phyloP scores from a whole-genome alignment of 2,797 vertebrate species.

The Sternarchorhynchus goeldii region DNA sequence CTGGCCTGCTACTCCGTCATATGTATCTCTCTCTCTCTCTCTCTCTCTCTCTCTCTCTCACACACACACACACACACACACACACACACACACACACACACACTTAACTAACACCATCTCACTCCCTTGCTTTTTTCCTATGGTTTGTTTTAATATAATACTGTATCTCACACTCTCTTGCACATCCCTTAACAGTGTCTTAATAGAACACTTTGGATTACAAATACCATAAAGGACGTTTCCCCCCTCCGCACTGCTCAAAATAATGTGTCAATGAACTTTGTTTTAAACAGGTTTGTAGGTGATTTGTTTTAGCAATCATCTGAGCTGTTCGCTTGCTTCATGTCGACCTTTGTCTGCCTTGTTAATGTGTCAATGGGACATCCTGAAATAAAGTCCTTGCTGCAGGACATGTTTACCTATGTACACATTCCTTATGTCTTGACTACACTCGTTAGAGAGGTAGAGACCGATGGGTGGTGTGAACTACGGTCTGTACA shows the following conservation, averaged over 20 bases:
- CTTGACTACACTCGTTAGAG: slow-evolving; percentile 14
- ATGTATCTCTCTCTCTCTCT: too few relatives aligned
- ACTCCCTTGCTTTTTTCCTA: too few relatives aligned
- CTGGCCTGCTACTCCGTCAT: background rate
- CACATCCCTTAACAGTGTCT: too few relatives aligned
- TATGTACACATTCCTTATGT: slow-evolving; percentile 34
- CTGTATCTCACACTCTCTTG: too few relatives aligned
- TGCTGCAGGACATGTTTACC: slow-evolving; percentile 61
- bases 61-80: slow-evolving; percentile 4
- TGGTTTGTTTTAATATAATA: too few relatives aligned
- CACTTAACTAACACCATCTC: too few relatives aligned
- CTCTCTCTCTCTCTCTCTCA: background rate
- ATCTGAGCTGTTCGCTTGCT: slow-evolving; percentile 47
- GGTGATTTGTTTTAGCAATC: slow-evolving; percentile 10
- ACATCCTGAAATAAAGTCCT: slow-evolving; percentile 57
- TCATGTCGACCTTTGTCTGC: slow-evolving; percentile 63
- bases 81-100: background rate
- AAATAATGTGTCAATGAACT: too few relatives aligned
- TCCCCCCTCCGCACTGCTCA: too few relatives aligned
- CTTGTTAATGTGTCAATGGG: slow-evolving; percentile 56
- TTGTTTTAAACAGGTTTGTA: too few relatives aligned
- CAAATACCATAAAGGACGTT: too few relatives aligned
- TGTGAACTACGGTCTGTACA: slow-evolving; percentile 2
- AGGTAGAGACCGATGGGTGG: slow-evolving; percentile 4
- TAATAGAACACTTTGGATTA: too few relatives aligned